Percentiles rank a stretch among this genome's conserved stretches.
Conservation (phyloP, 2,113 vertebrate species). For the Myiozetetes cayanensis region DNA sequence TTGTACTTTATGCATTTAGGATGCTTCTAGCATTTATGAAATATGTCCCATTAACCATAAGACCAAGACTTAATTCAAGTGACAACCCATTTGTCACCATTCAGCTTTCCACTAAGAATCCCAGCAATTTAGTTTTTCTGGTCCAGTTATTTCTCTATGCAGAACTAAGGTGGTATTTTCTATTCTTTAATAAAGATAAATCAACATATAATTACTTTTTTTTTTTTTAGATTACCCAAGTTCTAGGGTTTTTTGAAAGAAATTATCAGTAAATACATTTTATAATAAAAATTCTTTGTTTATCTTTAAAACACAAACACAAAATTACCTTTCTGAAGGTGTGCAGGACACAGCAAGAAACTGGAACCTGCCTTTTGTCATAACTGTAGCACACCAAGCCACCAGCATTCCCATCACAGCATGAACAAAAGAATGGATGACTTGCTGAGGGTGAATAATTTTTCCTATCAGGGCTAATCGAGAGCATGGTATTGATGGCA, state of each 20-base stretch:
- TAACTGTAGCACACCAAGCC: slow-evolving; percentile 88
- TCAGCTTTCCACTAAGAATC: neutral
- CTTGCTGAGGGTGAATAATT: slow-evolving; percentile 88
- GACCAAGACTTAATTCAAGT: neutral
- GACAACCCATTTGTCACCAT: neutral
- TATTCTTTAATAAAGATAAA: neutral
- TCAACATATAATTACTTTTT: neutral
- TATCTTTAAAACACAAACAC: neutral
- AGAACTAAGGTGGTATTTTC: neutral
- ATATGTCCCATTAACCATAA: neutral
- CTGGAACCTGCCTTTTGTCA: slow-evolving; percentile 82
- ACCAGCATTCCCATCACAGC: slow-evolving; percentile 85
- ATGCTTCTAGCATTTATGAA: neutral
- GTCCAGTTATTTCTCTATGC: neutral
- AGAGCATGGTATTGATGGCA: slow-evolving; percentile 89
- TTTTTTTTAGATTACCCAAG: neutral
- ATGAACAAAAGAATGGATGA: slow-evolving; percentile 83
- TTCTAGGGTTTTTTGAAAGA: neutral
- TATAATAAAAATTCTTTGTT: neutral
- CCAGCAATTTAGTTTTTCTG: neutral
- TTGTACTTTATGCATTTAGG: neutral
- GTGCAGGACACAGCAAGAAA: slow-evolving; percentile 77
- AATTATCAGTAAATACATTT: neutral
- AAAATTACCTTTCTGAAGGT: slow-evolving; percentile 75
- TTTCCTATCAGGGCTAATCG: slow-evolving; percentile 88